A percentile compares a stretch with the other conserved stretches of the same genome.
phyloP scores from a whole-genome alignment of 2,888 invertebrate species.

The Copidosoma aretas region DNA sequence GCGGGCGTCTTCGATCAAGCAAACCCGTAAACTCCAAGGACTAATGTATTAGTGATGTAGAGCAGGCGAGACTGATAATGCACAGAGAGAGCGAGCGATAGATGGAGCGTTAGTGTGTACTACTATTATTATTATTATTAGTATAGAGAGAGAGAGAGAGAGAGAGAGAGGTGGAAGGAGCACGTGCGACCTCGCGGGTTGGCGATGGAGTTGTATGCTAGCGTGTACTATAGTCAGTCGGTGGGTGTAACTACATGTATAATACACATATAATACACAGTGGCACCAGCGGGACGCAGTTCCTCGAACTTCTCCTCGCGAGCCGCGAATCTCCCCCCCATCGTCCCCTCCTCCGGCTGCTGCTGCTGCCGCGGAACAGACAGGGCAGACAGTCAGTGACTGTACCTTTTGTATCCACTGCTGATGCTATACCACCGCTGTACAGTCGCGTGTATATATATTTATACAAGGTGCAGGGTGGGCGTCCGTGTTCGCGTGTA shows the following conservation, averaged over 20 bases:
- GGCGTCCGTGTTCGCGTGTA: too few relatives aligned
- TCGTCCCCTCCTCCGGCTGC: background rate
- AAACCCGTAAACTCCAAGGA: conserved; percentile 19
- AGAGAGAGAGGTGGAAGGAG: conserved; percentile 19
- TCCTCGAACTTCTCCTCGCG: conserved; percentile 36
- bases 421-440: too few relatives aligned
- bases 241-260: too few relatives aligned
- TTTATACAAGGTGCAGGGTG: too few relatives aligned
- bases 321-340: conserved; percentile 22
- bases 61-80: conserved; percentile 7
- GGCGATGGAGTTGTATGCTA: too few relatives aligned
- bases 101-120: too few relatives aligned
- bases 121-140: too few relatives aligned
- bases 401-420: background rate
- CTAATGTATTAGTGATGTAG: conserved; percentile 12
- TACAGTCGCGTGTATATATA: too few relatives aligned
- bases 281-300: conserved; percentile 18
- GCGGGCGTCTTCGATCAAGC: conserved; percentile 10
- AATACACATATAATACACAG: too few relatives aligned
- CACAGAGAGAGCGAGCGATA: conserved; percentile 6
- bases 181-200: conserved; percentile 35
- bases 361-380: background rate
- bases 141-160: conserved; percentile 2
- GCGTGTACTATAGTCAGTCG: too few relatives aligned
- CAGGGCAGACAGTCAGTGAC: background rate